Evolutionary conservation across 2,113 vertebrate genomes (phyloP).

Genomic region (Antigone vipio): DNA sequence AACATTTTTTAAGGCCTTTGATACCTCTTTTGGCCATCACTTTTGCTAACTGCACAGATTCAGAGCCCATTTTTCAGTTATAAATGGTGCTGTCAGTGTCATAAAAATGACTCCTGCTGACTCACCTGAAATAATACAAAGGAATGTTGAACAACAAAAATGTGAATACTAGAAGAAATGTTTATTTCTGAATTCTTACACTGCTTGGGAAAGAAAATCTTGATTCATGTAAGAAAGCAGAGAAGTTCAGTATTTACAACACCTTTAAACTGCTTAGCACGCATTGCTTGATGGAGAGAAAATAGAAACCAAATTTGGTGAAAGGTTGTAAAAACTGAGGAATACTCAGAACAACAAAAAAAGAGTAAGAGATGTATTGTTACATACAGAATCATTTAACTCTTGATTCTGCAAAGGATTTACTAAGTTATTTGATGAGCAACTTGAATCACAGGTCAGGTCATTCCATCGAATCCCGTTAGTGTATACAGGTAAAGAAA

Average conservation of each 20-base stretch:
- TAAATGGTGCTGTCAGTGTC: not conserved
- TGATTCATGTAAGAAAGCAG: not conserved
- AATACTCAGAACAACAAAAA: not conserved
- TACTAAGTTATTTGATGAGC: not conserved
- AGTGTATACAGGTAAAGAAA: not conserved
- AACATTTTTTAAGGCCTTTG: not conserved
- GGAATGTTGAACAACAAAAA: not conserved
- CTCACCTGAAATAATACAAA: not conserved
- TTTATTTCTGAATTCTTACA: not conserved
- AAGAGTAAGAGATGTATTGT: not conserved
- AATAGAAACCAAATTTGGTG: not conserved
- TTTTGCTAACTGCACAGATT: not conserved
- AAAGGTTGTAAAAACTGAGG: not conserved
- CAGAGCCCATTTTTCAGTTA: not conserved
- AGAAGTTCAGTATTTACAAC: not conserved
- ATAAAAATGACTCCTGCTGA: not conserved
- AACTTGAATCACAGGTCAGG: not conserved
- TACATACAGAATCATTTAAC: not conserved
- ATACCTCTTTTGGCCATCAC: not conserved
- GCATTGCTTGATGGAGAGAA: not conserved
- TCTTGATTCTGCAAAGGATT: not conserved
- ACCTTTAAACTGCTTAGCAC: not conserved
- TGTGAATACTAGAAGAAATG: not conserved
- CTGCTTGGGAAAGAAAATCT: not conserved
- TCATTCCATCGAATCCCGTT: not conserved